Evolutionary conservation across 1,140 invertebrate species (phyloP).

Genomic region (Ostrea edulis): DNA sequence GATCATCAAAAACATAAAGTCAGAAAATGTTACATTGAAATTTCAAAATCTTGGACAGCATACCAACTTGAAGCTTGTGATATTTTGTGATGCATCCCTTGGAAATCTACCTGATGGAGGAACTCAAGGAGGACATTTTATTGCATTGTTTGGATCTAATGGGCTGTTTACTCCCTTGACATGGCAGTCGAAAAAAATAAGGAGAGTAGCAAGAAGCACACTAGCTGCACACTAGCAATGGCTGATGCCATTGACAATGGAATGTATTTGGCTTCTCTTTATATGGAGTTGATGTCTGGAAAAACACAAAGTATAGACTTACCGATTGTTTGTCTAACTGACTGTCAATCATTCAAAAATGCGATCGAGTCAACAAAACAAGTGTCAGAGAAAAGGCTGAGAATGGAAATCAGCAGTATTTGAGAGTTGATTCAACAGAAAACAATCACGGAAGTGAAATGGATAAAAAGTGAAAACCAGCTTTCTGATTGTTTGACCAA

Average conservation of each 20-base stretch:
- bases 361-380: slow-evolving; percentile 54
- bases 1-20: no score
- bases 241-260: slow-evolving; percentile 48
- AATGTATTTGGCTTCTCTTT: slow-evolving; percentile 28
- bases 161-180: slow-evolving; percentile 44
- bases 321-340: slow-evolving; percentile 42
- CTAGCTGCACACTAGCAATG: slow-evolving; percentile 46
- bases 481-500: slow-evolving; percentile 54
- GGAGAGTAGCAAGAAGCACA: slow-evolving; percentile 48
- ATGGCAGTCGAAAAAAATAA: slow-evolving; percentile 48
- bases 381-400: slow-evolving; percentile 53
- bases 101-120: no score
- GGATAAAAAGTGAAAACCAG: slow-evolving; percentile 46
- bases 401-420: slow-evolving; percentile 51
- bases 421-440: slow-evolving; percentile 47
- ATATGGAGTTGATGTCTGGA: slow-evolving; percentile 8
- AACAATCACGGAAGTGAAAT: slow-evolving; percentile 46
- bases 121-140: no score
- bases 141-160: no score
- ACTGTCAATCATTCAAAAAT: slow-evolving; percentile 50
- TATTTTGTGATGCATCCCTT: slow-evolving; percentile 45
- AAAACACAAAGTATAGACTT: not conserved
- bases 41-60: slow-evolving; percentile 43
- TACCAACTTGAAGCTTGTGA: slow-evolving; percentile 24
- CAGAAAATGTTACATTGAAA: slow-evolving; percentile 46